Evolutionary conservation across 2,888 invertebrate species (phyloP), one percentile per base, ranked within the genome.

Genomic region (Papilio demoleus): DNA sequence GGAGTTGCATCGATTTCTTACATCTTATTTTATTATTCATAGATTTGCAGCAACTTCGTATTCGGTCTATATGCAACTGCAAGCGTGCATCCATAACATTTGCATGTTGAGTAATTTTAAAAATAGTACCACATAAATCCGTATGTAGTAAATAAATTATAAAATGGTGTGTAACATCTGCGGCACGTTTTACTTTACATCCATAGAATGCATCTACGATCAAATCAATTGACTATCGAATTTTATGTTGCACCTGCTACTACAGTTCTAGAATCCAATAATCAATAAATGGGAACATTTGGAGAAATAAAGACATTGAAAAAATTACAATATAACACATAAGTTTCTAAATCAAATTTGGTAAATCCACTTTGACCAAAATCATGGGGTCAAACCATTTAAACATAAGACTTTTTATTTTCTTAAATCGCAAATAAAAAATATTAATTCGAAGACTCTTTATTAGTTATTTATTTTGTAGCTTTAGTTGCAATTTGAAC

Each of bases 21-120:
- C 67, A 67, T 53, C 60, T 63, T 27, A 62, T 68, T 68, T 63
- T 68, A 68, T 68, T 68, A 68, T 68, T 68, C 67, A 68, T 68
- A 58, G 67, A 63, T 56, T 58, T 68, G 67, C 58, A 63, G 61
- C 38, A 61, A 27, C 40, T 27, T 17, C 53, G 40, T 12, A 40
- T 12, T 53, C 12, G 22, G 40, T 61, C 62, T 67, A 62, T 61
- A 50, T 62, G 67, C 53, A 56, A 42, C 61, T 50, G 40, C 67
- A n/a, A 56, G 31, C 50, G 36, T 34, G 59, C 67, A 27, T 38
- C 47, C 53, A 61, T 38, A 67, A 61, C 67, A 60, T 67, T 60
- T 50, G 58, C 58, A 58, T 65, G 31, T 58, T 31, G 31, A 65
- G 58, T 65, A 65, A 58, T 65, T 58, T 58, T 27, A 31, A 42